phyloP scores from a whole-genome alignment of 2,888 invertebrate genomes.

The Tipula confusa region DNA sequence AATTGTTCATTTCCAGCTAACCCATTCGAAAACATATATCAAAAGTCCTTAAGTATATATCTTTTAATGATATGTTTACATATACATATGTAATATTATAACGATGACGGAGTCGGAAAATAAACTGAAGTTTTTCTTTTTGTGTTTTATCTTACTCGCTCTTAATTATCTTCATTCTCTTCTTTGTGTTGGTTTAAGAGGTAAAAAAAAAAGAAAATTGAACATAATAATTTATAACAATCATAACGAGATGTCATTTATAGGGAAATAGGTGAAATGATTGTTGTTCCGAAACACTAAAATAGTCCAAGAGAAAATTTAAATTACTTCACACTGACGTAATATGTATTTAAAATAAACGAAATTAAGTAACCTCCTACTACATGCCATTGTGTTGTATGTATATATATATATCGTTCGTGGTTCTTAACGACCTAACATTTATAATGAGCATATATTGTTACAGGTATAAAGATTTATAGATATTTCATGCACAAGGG shows the following conservation, averaged over 20 bases:
- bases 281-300: background rate
- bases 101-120: background rate
- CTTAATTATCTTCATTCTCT: background rate
- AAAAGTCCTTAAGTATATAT: background rate
- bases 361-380: constrained; percentile 20
- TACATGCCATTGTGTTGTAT: background rate
- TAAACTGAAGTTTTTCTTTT: background rate
- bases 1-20: background rate
- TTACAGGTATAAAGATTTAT: constrained; percentile 3
- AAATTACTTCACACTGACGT: background rate
- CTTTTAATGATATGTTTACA: background rate
- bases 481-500: constrained; percentile 20
- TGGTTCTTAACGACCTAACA: constrained; percentile 20
- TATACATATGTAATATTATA: no score
- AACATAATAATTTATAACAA: background rate
- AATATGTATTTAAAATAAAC: background rate
- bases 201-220: background rate
- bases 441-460: background rate
- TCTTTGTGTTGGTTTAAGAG: background rate
- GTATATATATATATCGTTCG: no score
- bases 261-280: background rate
- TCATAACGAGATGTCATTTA: constrained; percentile 7
- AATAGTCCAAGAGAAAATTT: background rate
- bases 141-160: background rate
- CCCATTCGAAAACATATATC: background rate